Conservation (phyloP, 2,888 invertebrate genomes). For the Capitulum mitella region DNA sequence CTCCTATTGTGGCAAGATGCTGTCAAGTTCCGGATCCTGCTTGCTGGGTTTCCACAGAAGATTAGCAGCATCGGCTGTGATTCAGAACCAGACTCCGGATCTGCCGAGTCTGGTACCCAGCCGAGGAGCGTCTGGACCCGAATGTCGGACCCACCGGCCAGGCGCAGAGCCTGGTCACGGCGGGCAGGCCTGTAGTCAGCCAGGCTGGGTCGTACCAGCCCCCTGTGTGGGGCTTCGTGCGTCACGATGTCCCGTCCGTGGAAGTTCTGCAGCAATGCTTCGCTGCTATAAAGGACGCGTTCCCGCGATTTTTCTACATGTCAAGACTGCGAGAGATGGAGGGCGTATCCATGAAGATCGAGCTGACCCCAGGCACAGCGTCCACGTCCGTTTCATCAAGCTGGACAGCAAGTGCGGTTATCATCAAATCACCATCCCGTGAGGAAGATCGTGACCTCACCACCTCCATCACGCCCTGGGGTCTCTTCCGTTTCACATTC, state of each 20-base stretch:
- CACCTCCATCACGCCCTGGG: constrained; percentile 7
- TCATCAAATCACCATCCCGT: not conserved
- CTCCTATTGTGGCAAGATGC: not conserved
- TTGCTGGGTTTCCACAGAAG: too few species aligned
- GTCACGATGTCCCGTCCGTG: not conserved
- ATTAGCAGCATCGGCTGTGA: too few species aligned
- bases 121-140: too few species aligned
- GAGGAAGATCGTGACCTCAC: not conserved
- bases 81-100: not conserved
- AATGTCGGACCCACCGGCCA: not conserved
- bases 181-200: not conserved
- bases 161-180: not conserved
- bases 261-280: not conserved
- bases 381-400: not conserved
- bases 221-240: not conserved
- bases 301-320: not conserved
- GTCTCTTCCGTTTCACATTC: not conserved
- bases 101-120: too few species aligned
- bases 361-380: not conserved
- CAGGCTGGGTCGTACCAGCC: not conserved
- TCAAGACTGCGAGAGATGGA: not conserved
- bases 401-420: constrained; percentile 10
- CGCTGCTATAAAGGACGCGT: not conserved
- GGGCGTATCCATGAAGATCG: not conserved
- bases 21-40: not conserved